Evolutionary conservation across 2,888 invertebrate genomes (phyloP).

Genomic region (Microlaimidae sp.): DNA sequence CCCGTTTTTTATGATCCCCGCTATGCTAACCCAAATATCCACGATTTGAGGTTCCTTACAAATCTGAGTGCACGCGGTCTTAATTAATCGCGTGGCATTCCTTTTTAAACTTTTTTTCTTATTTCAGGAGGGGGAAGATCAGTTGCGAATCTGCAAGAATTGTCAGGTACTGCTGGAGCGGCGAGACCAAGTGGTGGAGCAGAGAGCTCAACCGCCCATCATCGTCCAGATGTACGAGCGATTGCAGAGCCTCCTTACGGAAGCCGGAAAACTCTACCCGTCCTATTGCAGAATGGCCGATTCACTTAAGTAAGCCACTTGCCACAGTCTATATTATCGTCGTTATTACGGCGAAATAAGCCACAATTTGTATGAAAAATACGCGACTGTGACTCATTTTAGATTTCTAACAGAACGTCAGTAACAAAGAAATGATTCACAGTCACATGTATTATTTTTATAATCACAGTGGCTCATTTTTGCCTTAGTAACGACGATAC

Average conservation of each 20-base stretch:
- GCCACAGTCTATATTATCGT: too few relatives aligned
- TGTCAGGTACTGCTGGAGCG: slow-evolving; percentile 52
- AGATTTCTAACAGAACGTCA: too few relatives aligned
- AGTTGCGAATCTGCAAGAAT: slow-evolving; percentile 39
- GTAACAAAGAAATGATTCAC: too few relatives aligned
- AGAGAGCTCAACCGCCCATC: slow-evolving; percentile 57
- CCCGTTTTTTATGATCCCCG: too few relatives aligned
- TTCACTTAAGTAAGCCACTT: slow-evolving; percentile 44
- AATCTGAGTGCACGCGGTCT: not conserved
- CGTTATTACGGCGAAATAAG: too few relatives aligned
- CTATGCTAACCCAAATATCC: too few relatives aligned
- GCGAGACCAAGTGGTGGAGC: slow-evolving; percentile 60
- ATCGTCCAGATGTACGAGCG: slow-evolving; percentile 65
- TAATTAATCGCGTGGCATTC: not conserved
- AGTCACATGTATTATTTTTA: too few relatives aligned
- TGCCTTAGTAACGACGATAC: too few relatives aligned
- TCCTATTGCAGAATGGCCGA: slow-evolving; percentile 48
- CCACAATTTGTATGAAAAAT: too few relatives aligned
- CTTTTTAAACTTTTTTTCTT: not conserved
- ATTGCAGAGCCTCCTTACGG: slow-evolving; percentile 56
- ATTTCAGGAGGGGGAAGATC: slow-evolving; percentile 48
- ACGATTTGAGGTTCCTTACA: too few relatives aligned
- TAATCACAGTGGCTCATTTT: too few relatives aligned
- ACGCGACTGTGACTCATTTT: too few relatives aligned
- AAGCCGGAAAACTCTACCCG: slow-evolving; percentile 48